Conservation (phyloP, 2,797 vertebrate genomes). For the Argyrosomus regius region DNA sequence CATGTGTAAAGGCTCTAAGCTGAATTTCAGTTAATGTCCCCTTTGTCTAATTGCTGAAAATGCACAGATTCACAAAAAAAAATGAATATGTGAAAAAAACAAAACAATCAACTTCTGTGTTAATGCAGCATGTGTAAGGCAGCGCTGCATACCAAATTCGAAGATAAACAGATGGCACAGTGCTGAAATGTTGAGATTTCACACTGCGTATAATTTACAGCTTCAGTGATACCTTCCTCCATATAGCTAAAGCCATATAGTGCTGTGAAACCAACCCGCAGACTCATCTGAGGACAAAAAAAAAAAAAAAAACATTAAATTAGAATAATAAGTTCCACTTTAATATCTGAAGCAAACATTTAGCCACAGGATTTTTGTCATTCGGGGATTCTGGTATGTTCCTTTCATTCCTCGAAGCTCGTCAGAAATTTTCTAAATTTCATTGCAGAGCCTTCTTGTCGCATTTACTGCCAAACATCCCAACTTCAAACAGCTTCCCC, state of each 20-base stretch:
- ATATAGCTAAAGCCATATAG: conserved; percentile 50
- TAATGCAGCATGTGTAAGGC: conserved; percentile 44
- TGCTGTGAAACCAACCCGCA: conserved; percentile 39
- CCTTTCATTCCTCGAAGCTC: conserved; percentile 51
- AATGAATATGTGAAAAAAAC: not conserved
- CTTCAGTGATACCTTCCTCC: conserved; percentile 61
- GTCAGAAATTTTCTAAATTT: conserved; percentile 58
- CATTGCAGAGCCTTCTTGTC: conserved; percentile 62
- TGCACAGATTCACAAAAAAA: not conserved
- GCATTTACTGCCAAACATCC: conserved; percentile 68
- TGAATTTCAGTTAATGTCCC: not conserved
- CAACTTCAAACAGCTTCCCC: conserved; percentile 76
- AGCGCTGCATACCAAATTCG: conserved; percentile 48
- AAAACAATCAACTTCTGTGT: conserved; percentile 37
- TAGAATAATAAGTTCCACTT: conserved; percentile 5
- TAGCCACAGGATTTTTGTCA: conserved; percentile 47
- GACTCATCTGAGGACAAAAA: conserved; percentile 30
- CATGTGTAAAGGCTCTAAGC: not conserved
- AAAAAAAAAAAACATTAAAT: not conserved
- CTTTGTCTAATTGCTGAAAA: not conserved
- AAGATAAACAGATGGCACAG: conserved; percentile 68
- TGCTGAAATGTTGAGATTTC: conserved; percentile 67
- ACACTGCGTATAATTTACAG: conserved; percentile 79
- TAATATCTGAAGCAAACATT: conserved; percentile 48
- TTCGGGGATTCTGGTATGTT: conserved; percentile 29